phyloP scores from a whole-genome alignment of 2,888 invertebrate species.

The Oxyteleia sp. region DNA sequence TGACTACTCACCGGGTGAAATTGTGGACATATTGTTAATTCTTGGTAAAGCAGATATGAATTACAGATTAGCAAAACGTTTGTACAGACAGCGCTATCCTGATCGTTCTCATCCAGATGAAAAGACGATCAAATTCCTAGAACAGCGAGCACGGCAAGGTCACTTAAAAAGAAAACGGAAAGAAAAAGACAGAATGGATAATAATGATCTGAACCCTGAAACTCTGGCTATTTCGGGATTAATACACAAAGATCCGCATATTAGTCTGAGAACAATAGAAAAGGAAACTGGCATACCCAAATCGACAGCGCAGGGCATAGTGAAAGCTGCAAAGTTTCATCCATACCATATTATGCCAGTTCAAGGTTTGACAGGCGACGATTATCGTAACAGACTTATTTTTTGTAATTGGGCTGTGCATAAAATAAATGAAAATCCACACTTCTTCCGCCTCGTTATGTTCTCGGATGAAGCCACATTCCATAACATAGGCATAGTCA shows the following conservation, averaged over 20 bases:
- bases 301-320: slow-evolving; percentile 24
- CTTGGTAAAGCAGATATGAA: slow-evolving; percentile 21
- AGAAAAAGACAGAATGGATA: not conserved
- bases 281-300: slow-evolving; percentile 26
- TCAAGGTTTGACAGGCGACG: slow-evolving; percentile 25
- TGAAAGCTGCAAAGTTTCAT: slow-evolving; percentile 29
- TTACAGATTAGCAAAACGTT: slow-evolving; percentile 21
- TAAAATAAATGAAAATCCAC: slow-evolving; percentile 34
- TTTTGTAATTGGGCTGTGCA: slow-evolving; percentile 54
- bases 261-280: slow-evolving; percentile 32
- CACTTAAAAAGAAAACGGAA: slow-evolving; percentile 11
- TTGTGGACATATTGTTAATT: slow-evolving; percentile 43
- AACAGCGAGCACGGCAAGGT: not conserved
- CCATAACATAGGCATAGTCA: slow-evolving; percentile 72
- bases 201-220: not conserved
- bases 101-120: slow-evolving; percentile 24
- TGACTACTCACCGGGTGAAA: slow-evolving; percentile 7
- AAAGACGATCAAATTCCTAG: not conserved
- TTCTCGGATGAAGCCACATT: slow-evolving; percentile 79
- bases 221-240: slow-evolving; percentile 11
- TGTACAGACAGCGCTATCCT: slow-evolving; percentile 25
- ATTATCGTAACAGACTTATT: slow-evolving; percentile 11
- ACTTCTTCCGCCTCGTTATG: slow-evolving; percentile 64
- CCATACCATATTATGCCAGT: slow-evolving; percentile 26
- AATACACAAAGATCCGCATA: slow-evolving; percentile 17